Evolutionary conservation across 2,797 vertebrate genomes (phyloP).

Genomic region (Enteromius fasciolatus): DNA sequence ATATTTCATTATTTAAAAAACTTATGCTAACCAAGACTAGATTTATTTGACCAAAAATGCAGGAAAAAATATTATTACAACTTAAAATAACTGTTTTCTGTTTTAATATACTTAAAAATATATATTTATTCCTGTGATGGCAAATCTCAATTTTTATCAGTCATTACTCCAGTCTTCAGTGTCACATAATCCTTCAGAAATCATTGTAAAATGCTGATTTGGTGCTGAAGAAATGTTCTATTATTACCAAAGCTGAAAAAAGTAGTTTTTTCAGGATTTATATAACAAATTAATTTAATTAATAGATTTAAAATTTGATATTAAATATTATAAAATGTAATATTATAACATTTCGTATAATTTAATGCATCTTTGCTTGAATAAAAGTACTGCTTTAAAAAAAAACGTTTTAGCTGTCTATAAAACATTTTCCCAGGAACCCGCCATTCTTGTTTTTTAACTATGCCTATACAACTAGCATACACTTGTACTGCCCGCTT

Average conservation of each 20-base stretch:
- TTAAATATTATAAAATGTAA: not conserved
- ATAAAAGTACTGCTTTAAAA: not conserved
- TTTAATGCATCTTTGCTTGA: not conserved
- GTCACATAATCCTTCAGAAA: not conserved
- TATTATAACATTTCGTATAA: not conserved
- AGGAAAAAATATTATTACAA: not conserved
- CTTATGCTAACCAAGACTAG: not conserved
- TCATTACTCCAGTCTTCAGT: not conserved
- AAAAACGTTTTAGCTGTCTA: too few relatives aligned
- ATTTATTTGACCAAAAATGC: not conserved
- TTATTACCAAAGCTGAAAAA: not conserved
- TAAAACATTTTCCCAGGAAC: not conserved
- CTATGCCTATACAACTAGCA: not conserved
- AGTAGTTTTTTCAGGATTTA: not conserved
- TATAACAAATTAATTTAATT: too few relatives aligned
- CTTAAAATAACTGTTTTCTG: not conserved
- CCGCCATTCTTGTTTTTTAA: not conserved
- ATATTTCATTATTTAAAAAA: too few relatives aligned
- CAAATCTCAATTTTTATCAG: not conserved
- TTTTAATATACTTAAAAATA: not conserved
- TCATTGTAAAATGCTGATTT: not conserved
- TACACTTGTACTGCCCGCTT: not conserved
- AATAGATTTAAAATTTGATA: too few relatives aligned
- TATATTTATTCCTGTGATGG: not conserved
- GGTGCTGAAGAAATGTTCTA: not conserved